These are phyloP conservation scores for Dolichallabes microphthalmus DNA, from an alignment of 2,113 vertebrate genomes.

Conservation along the genomic window DNA sequence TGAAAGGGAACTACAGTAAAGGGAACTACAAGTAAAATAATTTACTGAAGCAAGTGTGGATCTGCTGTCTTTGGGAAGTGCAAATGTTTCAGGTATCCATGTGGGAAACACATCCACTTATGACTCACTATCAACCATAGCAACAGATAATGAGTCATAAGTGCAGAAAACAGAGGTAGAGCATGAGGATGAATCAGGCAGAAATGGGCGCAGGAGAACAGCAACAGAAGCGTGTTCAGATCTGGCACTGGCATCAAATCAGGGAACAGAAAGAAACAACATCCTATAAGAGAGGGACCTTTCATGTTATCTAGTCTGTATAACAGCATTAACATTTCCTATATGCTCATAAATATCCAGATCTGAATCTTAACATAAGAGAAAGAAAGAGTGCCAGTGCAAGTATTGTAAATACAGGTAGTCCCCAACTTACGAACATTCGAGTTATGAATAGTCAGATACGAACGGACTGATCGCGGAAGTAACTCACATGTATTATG, in stretches of 20 bases:
- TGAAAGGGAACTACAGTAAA: not conserved
- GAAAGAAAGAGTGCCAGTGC: not conserved
- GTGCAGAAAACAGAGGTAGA: not conserved
- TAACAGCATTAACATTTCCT: not conserved
- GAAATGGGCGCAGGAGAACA: not conserved
- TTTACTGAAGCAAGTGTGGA: not conserved
- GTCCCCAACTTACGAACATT: no score
- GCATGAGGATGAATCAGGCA: not conserved
- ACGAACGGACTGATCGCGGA: no score
- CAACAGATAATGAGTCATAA: not conserved
- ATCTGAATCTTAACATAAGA: not conserved
- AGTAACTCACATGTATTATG: no score
- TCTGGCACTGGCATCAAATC: not conserved
- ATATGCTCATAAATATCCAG: not conserved
- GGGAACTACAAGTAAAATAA: not conserved
- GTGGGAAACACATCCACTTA: not conserved
- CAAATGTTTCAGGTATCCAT: not conserved
- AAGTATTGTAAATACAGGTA: not conserved
- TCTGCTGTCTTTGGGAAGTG: not conserved
- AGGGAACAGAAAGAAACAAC: not conserved
- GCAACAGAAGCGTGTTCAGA: not conserved
- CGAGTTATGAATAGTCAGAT: no score
- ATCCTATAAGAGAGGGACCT: not conserved
- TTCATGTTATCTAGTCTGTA: not conserved
- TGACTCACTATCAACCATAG: not conserved